Conservation (phyloP, 2,113 vertebrate species). For the Oncorhynchus tshawytscha region DNA sequence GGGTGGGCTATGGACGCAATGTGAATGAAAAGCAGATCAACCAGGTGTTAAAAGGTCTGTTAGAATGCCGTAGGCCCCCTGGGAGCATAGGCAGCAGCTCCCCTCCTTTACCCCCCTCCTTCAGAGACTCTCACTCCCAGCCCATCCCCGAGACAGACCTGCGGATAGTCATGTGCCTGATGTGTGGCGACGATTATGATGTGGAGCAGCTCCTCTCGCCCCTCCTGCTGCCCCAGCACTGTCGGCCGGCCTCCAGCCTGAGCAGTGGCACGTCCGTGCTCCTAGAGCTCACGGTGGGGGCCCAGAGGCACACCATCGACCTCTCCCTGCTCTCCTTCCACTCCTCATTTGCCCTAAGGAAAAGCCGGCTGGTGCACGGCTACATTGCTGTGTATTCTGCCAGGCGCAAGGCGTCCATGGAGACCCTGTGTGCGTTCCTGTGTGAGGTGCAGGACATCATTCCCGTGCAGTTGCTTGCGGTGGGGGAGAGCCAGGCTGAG, state of each 20-base stretch:
- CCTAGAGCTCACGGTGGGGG: slow-evolving; percentile 81
- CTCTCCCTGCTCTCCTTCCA: slow-evolving; percentile 90
- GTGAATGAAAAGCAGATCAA: slow-evolving; percentile 91
- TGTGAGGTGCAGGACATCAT: slow-evolving; percentile 96
- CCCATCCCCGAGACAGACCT: slow-evolving; percentile 79
- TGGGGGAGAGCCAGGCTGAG: slow-evolving; percentile 80
- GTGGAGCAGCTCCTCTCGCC: slow-evolving; percentile 87
- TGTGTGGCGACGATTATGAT: slow-evolving; percentile 90
- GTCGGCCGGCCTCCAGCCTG: slow-evolving; percentile 74
- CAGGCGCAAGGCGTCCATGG: slow-evolving; percentile 87
- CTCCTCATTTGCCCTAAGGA: slow-evolving; percentile 86
- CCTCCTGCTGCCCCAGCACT: slow-evolving; percentile 83
- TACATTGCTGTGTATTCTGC: slow-evolving; percentile 92
- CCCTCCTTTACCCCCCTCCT: slow-evolving; percentile 61
- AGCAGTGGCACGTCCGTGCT: slow-evolving; percentile 79
- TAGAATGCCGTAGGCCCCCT: slow-evolving; percentile 79
- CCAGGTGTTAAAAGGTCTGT: slow-evolving; percentile 82
- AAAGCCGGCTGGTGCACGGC: slow-evolving; percentile 88
- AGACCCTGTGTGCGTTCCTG: slow-evolving; percentile 90
- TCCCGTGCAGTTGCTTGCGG: slow-evolving; percentile 88
- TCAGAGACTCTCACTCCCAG: slow-evolving; percentile 80
- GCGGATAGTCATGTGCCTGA: slow-evolving; percentile 88
- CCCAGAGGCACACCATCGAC: slow-evolving; percentile 82
- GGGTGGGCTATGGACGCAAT: slow-evolving; percentile 86
- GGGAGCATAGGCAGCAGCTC: slow-evolving; percentile 73